These are phyloP conservation scores for Myrmecobius fasciatus DNA, from an alignment of 2,113 vertebrate genomes.

Conservation along the genomic window DNA sequence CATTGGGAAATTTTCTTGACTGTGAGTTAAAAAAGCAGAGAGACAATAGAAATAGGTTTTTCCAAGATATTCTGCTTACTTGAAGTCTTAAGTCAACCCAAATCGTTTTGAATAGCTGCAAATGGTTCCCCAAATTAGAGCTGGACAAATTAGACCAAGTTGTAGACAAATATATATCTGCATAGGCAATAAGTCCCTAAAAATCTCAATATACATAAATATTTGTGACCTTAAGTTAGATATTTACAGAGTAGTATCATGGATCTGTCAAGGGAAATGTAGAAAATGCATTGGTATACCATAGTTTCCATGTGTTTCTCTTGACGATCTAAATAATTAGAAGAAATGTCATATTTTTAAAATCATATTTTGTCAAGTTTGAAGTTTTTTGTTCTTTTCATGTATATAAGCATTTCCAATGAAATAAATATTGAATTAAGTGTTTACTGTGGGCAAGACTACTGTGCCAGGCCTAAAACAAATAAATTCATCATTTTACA, in stretches of 20 bases:
- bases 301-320: not conserved
- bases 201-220: not conserved
- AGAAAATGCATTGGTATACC: not conserved
- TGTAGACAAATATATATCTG: not conserved
- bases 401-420: not conserved
- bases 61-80: not conserved
- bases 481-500: not conserved
- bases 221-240: not conserved
- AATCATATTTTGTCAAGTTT: not conserved
- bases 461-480: too few species aligned
- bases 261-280: not conserved
- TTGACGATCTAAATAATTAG: not conserved
- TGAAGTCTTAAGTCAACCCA: not conserved
- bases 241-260: not conserved
- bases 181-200: not conserved
- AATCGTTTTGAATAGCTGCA: not conserved
- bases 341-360: not conserved
- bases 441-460: not conserved
- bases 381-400: not conserved
- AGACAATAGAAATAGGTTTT: not conserved
- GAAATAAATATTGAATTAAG: not conserved
- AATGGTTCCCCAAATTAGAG: not conserved
- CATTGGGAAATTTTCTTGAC: not conserved
- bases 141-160: not conserved
- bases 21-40: not conserved